A percentile compares a stretch with the other conserved stretches of the same genome.
phyloP scores from a whole-genome alignment of 2,113 vertebrate genomes.

The Indicator maculatus region DNA sequence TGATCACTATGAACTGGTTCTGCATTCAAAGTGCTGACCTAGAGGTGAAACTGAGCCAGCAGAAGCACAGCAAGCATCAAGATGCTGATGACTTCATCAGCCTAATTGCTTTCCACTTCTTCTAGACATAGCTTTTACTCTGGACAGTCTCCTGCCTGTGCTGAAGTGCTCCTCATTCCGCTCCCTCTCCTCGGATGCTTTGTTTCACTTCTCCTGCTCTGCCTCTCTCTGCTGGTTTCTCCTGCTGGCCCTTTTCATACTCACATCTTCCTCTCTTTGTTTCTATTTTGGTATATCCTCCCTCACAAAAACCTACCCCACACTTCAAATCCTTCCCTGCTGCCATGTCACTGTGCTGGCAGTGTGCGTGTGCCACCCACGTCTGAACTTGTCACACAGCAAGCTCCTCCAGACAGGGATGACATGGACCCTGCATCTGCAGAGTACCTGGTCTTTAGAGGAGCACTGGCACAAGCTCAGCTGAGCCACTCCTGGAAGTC shows the following conservation, averaged over 20 bases:
- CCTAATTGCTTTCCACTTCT: slow-evolving; percentile 40
- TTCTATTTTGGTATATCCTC: not conserved
- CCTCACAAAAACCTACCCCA: not conserved
- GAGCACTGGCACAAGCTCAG: not conserved
- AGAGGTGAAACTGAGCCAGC: slow-evolving; percentile 51
- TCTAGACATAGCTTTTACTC: slow-evolving; percentile 22
- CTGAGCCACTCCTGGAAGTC: not conserved
- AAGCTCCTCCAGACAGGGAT: rapidly evolving
- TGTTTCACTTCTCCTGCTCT: not conserved
- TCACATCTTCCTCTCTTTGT: not conserved
- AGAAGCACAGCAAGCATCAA: slow-evolving; percentile 52
- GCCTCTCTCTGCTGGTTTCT: not conserved
- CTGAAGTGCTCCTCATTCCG: not conserved
- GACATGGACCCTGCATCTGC: not conserved
- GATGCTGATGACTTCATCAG: slow-evolving; percentile 51
- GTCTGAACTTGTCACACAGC: rapidly evolving
- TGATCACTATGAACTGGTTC: not conserved
- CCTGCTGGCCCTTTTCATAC: not conserved
- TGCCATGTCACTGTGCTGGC: not conserved
- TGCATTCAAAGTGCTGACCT: slow-evolving; percentile 43
- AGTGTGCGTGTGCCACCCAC: not conserved
- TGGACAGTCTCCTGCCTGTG: not conserved
- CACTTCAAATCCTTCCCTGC: not conserved
- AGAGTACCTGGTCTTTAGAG: not conserved
- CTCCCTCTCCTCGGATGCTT: slow-evolving; percentile 1